Base-by-base conservation (phyloP, 2,888 invertebrate species). In the Conops quadrifasciatus region DNA sequence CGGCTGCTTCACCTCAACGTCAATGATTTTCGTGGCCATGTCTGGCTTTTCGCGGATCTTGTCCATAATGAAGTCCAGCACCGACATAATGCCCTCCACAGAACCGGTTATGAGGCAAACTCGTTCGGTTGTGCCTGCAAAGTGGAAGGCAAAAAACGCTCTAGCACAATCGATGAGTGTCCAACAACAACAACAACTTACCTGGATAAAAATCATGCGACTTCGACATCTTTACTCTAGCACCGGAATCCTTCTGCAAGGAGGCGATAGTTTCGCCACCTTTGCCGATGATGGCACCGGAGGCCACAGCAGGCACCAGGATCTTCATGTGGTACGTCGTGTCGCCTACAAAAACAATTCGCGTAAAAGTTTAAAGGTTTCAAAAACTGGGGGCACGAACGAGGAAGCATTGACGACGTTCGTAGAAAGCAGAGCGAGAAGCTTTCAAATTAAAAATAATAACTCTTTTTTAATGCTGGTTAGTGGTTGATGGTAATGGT, bases 171-270 rank as follows among this genome's bases (percentile, higher is more conserved):
- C 13, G n/a, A 2, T n/a, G n/a, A n/a, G 2, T 3, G 9, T 2
- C 13, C 15, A 58, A 56, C 24, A 53, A 5, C 16, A 28, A 28
- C 16, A 11, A 21, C 1, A 15, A 87, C 88, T 88, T 87, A 98
- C 98, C 98, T 88, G 98, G 98, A 89, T 98, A 98, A 87, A 96
- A 97, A 86, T 98, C 98, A 84, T 97, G 97, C 69, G 97, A 95
- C 88, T 98, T 98, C 82, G 98, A 98, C 98, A 98, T 98, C 90
- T 98, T 98, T 80, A 99, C 96, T 81, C 96, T 91, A 80, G 98
- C 97, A 80, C 96, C 96, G 68, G 97, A 94, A 87, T 98, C 98
- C 88, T 96, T 97, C 88, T 99, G 98, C 82, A 99, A 89, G 85
- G 97, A 95, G 80, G 97, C 97, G 87, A 98, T 98, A 72, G 98